Conservation (phyloP, 2,797 vertebrate species). For the Acridotheres tristis region DNA sequence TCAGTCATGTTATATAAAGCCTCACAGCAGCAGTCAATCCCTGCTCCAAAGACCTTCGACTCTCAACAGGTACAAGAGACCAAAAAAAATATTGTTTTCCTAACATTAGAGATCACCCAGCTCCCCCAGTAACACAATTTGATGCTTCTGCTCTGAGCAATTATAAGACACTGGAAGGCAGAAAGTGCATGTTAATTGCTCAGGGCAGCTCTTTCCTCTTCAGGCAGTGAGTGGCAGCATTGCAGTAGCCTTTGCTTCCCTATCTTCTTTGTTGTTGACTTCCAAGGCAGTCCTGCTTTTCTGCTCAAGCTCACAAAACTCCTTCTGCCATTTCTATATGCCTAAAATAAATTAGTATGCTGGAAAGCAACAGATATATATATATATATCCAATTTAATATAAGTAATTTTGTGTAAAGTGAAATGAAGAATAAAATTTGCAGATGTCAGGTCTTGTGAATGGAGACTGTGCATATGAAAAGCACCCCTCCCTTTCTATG, state of each 20-base stretch:
- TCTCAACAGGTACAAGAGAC: neutral
- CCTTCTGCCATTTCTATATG: neutral
- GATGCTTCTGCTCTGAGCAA: neutral
- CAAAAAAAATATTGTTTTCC: neutral
- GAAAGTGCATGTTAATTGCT: neutral
- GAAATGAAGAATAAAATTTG: neutral
- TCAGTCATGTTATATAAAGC: neutral
- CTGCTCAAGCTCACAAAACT: neutral
- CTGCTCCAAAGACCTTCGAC: neutral
- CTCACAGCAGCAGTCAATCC: neutral
- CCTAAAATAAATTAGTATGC: neutral
- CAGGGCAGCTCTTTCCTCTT: neutral
- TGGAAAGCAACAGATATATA: neutral
- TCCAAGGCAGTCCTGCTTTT: neutral
- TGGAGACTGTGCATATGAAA: neutral
- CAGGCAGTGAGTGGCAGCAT: conserved; percentile 54
- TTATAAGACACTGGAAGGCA: neutral
- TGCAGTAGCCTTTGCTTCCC: neutral
- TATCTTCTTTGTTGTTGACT: neutral
- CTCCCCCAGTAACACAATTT: neutral
- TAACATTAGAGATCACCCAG: neutral
- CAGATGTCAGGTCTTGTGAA: neutral
- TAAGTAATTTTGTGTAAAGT: neutral
- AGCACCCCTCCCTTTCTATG: accelerated
- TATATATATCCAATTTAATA: neutral